Percentiles rank a stretch among this genome's conserved stretches.
These are phyloP conservation scores for Drosophila micromelanica DNA, from an alignment of 1,140 invertebrate species.

Conservation along the genomic window DNA sequence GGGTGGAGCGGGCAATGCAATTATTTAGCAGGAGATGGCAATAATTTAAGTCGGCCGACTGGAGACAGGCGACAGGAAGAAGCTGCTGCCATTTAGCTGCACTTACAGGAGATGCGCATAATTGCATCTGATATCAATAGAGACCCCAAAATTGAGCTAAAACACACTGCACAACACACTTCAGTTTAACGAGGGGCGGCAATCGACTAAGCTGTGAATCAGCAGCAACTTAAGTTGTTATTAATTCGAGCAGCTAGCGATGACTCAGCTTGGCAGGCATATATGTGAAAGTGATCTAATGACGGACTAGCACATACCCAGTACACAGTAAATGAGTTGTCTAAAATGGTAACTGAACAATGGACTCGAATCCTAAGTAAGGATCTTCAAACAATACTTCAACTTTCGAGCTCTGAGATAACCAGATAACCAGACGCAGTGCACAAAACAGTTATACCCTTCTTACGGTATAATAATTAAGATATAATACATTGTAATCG, in stretches of 20 bases:
- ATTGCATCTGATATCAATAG: conserved; percentile 66
- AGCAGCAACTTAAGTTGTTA: neutral
- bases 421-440: no score
- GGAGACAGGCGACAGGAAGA: conserved; percentile 62
- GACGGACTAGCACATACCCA: no score
- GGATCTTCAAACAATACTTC: no score
- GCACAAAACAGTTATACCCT: no score
- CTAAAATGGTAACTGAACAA: no score
- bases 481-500: no score
- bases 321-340: no score
- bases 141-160: neutral
- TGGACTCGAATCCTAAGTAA: no score
- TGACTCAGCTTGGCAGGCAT: no score
- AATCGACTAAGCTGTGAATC: neutral
- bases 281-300: no score
- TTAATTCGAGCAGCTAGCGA: neutral
- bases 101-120: conserved; percentile 73
- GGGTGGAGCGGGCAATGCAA: conserved; percentile 48
- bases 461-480: no score
- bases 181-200: neutral
- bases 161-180: conserved; percentile 13
- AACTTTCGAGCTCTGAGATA: no score
- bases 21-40: conserved; percentile 65
- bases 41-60: conserved; percentile 46
- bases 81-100: conserved; percentile 76